Evolutionary conservation across 53 echinoderm and acorn worm species (phyloP).

Genomic region (Holothuria scabra): DNA sequence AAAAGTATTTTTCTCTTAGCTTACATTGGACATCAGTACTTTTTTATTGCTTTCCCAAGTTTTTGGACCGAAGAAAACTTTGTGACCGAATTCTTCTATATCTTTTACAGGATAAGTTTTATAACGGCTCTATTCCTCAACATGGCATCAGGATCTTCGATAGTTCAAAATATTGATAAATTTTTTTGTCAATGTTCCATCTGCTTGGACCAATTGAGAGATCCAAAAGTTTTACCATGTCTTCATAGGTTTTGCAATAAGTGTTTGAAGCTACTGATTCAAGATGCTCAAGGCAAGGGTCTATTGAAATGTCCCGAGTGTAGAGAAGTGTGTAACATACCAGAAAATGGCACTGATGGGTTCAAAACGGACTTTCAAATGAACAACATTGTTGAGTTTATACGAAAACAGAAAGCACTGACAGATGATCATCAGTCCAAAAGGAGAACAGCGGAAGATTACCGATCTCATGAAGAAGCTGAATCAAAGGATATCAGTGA

Average conservation of each 20-base stretch:
- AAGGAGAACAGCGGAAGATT: neutral
- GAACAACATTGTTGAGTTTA: neutral
- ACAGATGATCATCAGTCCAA: neutral
- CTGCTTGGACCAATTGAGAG: constrained; percentile 3
- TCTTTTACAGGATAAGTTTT: too few relatives aligned
- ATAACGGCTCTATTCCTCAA: too few relatives aligned
- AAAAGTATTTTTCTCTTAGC: too few relatives aligned
- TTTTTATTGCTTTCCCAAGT: too few relatives aligned
- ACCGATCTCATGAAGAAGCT: constrained; percentile 5
- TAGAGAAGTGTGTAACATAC: neutral
- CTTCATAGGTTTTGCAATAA: neutral
- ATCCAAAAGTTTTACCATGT: neutral
- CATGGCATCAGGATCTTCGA: too few relatives aligned
- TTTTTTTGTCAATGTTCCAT: neutral
- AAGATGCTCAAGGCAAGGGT: neutral
- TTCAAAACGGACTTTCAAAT: too few relatives aligned
- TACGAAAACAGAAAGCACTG: neutral
- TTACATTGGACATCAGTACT: too few relatives aligned
- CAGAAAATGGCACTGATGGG: constrained; percentile 12
- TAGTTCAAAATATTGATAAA: too few relatives aligned
- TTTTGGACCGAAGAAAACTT: too few relatives aligned
- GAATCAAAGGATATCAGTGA: neutral
- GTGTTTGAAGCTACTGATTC: neutral
- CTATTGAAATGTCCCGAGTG: constrained; percentile 17
- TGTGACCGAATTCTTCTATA: too few relatives aligned